Conservation (phyloP, 2,113 vertebrate genomes). For the Felis catus region F.catus_Fca126_mat1.0 CM031420.1:22138001-22138500, state of each 20-base stretch:
- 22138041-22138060: not conserved
- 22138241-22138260: conserved; percentile 50
- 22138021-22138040: not conserved
- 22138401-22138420: not conserved
- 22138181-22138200: conserved; percentile 76
- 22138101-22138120: conserved; percentile 41
- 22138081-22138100: conserved; percentile 39
- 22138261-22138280: conserved; percentile 72
- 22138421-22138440: not conserved
- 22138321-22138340: conserved; percentile 18
- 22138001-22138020: not conserved
- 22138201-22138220: conserved; percentile 76
- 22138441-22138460: not conserved
- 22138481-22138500: not conserved
- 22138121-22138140: conserved; percentile 59
- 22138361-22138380: not conserved
- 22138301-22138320: not conserved
- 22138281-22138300: conserved; percentile 12
- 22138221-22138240: conserved; percentile 67
- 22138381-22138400: not conserved
- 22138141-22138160: conserved; percentile 66
- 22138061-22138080: not conserved
- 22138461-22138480: not conserved
- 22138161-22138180: conserved; percentile 70
- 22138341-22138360: not conserved